Conservation (phyloP, 2,888 invertebrate genomes). For the Bellardia pandia region DNA sequence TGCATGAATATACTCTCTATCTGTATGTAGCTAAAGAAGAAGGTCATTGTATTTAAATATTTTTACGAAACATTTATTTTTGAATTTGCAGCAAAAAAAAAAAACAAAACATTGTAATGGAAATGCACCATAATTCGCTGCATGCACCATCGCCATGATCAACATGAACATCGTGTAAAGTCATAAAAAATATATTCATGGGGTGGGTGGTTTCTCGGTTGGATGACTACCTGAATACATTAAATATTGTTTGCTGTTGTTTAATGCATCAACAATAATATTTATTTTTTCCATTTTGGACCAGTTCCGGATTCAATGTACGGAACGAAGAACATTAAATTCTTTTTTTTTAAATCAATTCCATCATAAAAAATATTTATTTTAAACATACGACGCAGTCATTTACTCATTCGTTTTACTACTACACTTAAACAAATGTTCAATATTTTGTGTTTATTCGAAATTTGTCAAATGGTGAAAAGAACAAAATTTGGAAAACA, state of each 20-base stretch:
- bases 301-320: constrained; percentile 68
- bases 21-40: constrained; percentile 31
- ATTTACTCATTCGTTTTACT: not conserved
- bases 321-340: constrained; percentile 32
- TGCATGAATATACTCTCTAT: not conserved
- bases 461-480: constrained; percentile 45
- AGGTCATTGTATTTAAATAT: constrained; percentile 66
- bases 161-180: constrained; percentile 20
- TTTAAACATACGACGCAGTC: constrained; percentile 16
- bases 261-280: constrained; percentile 18
- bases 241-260: constrained; percentile 37
- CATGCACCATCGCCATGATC: constrained; percentile 55
- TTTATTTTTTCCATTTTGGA: constrained; percentile 28
- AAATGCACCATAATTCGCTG: constrained; percentile 44
- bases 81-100: constrained; percentile 34
- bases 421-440: not conserved
- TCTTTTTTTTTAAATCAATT: constrained; percentile 36
- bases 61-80: constrained; percentile 56
- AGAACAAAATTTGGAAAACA: not conserved
- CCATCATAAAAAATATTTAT: constrained; percentile 39
- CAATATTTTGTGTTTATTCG: not conserved
- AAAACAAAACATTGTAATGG: not conserved
- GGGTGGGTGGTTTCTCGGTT: constrained; percentile 33
- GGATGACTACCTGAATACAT: constrained; percentile 13
- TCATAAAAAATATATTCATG: constrained; percentile 17